phyloP scores from a whole-genome alignment of 2,113 vertebrate genomes.

The Paramormyrops kingsleyae region DNA sequence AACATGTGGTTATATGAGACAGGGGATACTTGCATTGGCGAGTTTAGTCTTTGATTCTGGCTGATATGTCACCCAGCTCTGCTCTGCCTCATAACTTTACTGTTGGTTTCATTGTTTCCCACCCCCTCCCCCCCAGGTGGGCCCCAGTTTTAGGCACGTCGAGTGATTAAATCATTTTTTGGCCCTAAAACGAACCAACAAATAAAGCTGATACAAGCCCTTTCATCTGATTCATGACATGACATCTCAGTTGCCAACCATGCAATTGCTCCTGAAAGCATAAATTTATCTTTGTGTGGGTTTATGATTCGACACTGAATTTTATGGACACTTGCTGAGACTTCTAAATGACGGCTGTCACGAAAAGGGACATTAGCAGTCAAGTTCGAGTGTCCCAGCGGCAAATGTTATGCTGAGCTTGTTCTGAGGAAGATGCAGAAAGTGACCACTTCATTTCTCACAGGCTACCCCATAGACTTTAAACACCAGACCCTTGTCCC shows the following conservation, averaged over 20 bases:
- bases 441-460: constrained; percentile 23
- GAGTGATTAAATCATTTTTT: neutral
- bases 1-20: neutral
- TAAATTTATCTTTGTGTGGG: neutral
- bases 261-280: too few species aligned
- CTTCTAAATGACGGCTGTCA: neutral
- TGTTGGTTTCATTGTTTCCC: neutral
- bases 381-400: constrained; percentile 36
- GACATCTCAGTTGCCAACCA: neutral
- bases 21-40: neutral
- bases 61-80: neutral
- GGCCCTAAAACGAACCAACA: neutral
- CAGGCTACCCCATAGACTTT: constrained; percentile 21
- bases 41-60: neutral
- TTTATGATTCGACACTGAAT: neutral
- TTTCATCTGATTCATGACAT: neutral
- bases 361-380: neutral
- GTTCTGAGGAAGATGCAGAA: constrained; percentile 26
- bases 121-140: neutral
- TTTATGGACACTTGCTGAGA: neutral
- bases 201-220: neutral
- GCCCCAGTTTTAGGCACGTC: neutral
- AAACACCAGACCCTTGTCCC: constrained; percentile 21
- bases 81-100: neutral
- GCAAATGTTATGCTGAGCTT: neutral